Conservation (phyloP, 2,113 vertebrate genomes). For the Daboia siamensis region DNA sequence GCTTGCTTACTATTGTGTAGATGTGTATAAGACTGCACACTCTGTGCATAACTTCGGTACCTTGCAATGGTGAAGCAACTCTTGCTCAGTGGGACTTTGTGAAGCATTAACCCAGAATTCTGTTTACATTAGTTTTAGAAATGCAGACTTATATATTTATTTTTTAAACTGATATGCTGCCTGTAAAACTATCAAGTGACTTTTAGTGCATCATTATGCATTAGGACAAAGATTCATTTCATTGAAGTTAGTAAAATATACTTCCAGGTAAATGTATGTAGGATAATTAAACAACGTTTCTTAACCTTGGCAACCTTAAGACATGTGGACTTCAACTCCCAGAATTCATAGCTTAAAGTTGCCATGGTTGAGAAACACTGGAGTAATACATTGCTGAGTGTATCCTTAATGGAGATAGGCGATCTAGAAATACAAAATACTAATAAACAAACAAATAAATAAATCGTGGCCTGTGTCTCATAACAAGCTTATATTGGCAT, state of each 20-base stretch:
- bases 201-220: background rate
- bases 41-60: background rate
- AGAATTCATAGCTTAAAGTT: background rate
- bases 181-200: background rate
- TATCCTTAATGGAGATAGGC: background rate
- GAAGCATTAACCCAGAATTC: background rate
- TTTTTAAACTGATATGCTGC: background rate
- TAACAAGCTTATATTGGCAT: background rate
- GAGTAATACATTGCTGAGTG: background rate
- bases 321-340: background rate
- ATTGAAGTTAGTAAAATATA: background rate
- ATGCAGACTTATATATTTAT: background rate
- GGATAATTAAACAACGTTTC: background rate
- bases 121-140: background rate
- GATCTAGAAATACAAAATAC: background rate
- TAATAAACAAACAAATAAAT: no score
- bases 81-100: background rate
- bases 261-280: background rate
- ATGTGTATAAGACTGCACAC: background rate
- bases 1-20: background rate
- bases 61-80: background rate
- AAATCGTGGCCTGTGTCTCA: background rate
- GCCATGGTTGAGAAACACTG: background rate
- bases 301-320: background rate
- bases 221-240: background rate